Conservation (phyloP, 2,113 vertebrate genomes). For the Microtus oregoni region DNA sequence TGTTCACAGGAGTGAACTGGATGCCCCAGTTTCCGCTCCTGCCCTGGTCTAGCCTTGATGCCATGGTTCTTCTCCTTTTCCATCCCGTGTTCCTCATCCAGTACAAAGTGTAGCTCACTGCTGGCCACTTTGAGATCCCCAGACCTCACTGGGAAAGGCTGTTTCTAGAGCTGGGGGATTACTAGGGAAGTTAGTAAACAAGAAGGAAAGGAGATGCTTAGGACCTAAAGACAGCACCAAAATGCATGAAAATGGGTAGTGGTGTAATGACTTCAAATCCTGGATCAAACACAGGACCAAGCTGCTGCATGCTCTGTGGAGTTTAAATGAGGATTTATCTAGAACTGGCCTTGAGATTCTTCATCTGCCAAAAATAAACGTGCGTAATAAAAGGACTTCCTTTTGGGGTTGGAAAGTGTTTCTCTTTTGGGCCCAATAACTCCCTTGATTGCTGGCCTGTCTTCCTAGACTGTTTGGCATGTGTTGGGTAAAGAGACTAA, state of each 20-base stretch:
- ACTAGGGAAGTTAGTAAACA: not conserved
- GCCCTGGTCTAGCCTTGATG: fast-evolving
- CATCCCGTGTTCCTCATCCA: not conserved
- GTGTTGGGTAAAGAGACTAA: not conserved
- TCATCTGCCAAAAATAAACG: not conserved
- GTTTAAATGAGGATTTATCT: not conserved
- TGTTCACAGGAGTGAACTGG: not conserved
- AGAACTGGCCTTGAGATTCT: not conserved
- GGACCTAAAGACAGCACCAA: not conserved
- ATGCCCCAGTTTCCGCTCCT: not conserved
- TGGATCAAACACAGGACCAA: not conserved
- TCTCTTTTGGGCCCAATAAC: not conserved
- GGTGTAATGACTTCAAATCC: not conserved
- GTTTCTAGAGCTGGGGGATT: not conserved
- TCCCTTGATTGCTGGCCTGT: not conserved
- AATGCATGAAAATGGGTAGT: not conserved
- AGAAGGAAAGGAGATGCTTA: not conserved
- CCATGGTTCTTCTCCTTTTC: not conserved
- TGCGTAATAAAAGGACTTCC: not conserved
- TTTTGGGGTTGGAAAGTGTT: not conserved
- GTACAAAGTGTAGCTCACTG: not conserved
- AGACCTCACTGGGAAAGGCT: not conserved
- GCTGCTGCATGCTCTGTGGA: not conserved
- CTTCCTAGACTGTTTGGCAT: not conserved
- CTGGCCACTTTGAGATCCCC: not conserved